Percentiles rank a stretch among this genome's conserved stretches.
These are phyloP conservation scores for Rousettus madagascariensis DNA, from an alignment of 2,797 vertebrate genomes.

Conservation along the genomic window DNA sequence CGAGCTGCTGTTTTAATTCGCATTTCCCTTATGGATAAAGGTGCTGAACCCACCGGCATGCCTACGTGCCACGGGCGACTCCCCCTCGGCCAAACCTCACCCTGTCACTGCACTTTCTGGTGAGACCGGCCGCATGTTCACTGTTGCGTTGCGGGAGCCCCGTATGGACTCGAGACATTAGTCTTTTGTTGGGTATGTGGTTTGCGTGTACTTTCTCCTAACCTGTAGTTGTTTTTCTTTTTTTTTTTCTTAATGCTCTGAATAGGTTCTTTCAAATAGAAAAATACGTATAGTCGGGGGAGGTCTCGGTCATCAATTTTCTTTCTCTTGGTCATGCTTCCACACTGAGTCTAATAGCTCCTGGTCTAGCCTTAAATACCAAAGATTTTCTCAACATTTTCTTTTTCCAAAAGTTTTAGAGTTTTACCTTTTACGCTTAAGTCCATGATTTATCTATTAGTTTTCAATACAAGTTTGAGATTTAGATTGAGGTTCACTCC, in stretches of 20 bases:
- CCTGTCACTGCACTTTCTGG: background rate
- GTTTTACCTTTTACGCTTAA: no score
- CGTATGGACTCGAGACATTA: fast-evolving
- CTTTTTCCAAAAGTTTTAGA: no score
- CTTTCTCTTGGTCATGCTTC: no score
- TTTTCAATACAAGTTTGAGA: background rate
- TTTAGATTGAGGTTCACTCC: background rate
- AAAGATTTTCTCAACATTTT: background rate
- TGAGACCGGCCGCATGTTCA: background rate
- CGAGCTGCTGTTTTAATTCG: background rate
- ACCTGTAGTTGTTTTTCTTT: no score
- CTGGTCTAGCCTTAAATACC: no score
- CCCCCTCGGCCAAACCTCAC: background rate
- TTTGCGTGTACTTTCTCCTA: background rate
- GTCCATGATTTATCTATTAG: no score
- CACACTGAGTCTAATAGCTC: no score
- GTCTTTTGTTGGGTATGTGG: background rate
- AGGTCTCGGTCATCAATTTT: no score
- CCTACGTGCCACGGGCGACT: no score
- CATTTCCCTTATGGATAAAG: background rate
- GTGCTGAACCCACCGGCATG: no score
- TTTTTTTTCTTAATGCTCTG: background rate
- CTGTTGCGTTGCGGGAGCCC: background rate
- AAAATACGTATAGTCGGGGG: no score
- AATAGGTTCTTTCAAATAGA: background rate